Evolutionary conservation across 1,140 invertebrate species (phyloP).

Genomic region (Teleogryllus occipitalis): DNA sequence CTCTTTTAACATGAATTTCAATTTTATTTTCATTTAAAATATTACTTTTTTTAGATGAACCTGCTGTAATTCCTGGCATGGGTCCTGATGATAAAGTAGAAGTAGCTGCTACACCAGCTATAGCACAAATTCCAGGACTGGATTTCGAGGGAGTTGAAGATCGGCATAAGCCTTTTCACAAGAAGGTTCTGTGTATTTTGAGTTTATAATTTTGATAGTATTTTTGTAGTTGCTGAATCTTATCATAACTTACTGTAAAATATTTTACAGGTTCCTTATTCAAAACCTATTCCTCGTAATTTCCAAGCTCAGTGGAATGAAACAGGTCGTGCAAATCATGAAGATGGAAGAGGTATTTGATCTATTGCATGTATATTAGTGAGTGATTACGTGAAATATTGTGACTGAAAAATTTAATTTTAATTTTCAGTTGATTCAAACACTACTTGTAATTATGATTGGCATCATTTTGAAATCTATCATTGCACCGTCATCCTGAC

Average conservation of each 20-base stretch:
- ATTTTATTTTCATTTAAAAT: not conserved
- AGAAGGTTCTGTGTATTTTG: conserved; percentile 49
- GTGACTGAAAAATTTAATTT: no score
- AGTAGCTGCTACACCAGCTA: conserved; percentile 36
- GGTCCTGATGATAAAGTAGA: conserved; percentile 86
- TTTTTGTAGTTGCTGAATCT: no score
- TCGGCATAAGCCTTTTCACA: conserved; percentile 55
- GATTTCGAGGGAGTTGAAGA: conserved; percentile 69
- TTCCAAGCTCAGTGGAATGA: conserved; percentile 96
- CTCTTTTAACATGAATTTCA: not conserved
- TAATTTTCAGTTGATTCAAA: no score
- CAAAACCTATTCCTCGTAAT: conserved; percentile 89
- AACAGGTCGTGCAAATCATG: conserved; percentile 36
- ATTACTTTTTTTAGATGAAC: conserved; percentile 24
- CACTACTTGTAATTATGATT: no score
- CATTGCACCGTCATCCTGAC: no score
- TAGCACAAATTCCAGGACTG: conserved; percentile 68
- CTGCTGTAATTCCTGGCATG: conserved; percentile 84
- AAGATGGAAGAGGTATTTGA: conserved; percentile 26
- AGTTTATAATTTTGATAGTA: not conserved
- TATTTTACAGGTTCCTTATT: conserved; percentile 59
- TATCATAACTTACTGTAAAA: not conserved
- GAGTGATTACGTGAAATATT: no score
- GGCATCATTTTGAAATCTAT: no score
- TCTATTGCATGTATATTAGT: no score